Base-by-base conservation (phyloP, 2,888 invertebrate genomes). In the Sinopyrophorus schimmeli region DNA sequence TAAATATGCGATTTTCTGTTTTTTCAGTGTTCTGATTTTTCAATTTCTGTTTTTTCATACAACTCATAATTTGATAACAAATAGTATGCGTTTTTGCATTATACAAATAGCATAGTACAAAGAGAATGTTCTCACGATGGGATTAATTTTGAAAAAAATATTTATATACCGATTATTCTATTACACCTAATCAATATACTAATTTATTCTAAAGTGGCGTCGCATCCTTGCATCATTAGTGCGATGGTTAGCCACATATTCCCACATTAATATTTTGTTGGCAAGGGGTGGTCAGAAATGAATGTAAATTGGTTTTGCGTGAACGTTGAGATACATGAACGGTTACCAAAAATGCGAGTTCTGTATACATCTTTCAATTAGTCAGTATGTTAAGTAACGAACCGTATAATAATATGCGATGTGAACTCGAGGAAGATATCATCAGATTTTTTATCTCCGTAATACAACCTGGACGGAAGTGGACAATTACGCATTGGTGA, bases 391-490 rank as follows among this genome's bases (percentile, higher is more conserved):
- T 38, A 47, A 43, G 53, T 54, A 55, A 53, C 55, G 53, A 56
- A 60, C 43, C 57, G 49, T 61, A 57, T 55, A 59, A 60, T 56
- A 58, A 55, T 59, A 59, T 58, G 58, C 57, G 57, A 55, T 57
- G 54, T 53, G 44, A 53, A 50, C 42, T 48, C 41, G 42, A 35
- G 31, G 37, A 30, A 20, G 23, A 37, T 55, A 54, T 55, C 54
- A n/a, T n/a, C 41, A 49, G 52, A 54, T 54, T 47, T 53, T 49
- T 55, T 47, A 52, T 55, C 54, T 57, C 47, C 57, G 61, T 65
- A 66, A 62, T 66, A 65, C 63, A 67, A 55, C 53, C 57, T 56
- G 57, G 59, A 59, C 66, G 67, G 67, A 68, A 68, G 64, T 65
- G 61, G 60, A 62, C 65, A 65, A 67, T 68, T 67, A 68, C 54